Evolutionary conservation across 2,888 invertebrate species (phyloP), one percentile per base, ranked within the genome.

Genomic region (Erynnis tages): DNA sequence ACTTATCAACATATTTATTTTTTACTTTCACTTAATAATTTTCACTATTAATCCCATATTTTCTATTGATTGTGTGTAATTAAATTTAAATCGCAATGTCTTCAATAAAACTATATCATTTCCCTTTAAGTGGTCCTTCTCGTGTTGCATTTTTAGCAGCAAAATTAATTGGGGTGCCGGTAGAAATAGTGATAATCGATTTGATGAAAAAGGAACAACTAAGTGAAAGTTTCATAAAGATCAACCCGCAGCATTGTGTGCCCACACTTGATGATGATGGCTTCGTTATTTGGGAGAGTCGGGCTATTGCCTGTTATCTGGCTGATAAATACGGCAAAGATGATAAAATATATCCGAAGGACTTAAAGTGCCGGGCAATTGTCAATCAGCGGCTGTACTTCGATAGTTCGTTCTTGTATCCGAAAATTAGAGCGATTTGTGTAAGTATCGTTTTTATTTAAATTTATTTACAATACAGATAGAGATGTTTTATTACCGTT

Each of bases 201-300:
- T 81, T 93, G 58, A 86, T 91, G 43, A 80, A 84, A 61, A 92
- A 92, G 67, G 91, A 92, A 63, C 93, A 93, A 65, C 61, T 91
- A 0, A 82, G 83, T 50, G 87, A 90, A 37, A 91, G 88, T 60
- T 93, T 92, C 61, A 57, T 90, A 37, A 85, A 92, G 80, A 84
- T 93, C 35, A 93, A 93, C 72, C 93, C 93, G 3, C 93, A 93
- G 66, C 93, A 93, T 69, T 91, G 91, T 54, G 79, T 94, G 2
- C 94, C 94, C 5, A 93, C 94, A 5, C 78, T 94, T 52, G 91
- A 92, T 16, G 94, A 94, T 69, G 90, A 92, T 53, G 93, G 92
- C 7, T 93, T 93, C 66, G 71, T 90, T 8, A 57, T 94, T 40
- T 93, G 93, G 93, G 94, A 94, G 71, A 93, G 93, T 61, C 90